These are phyloP conservation scores for Tragulus kanchil DNA, from an alignment of 2,113 vertebrate genomes.

Conservation along the genomic window DNA sequence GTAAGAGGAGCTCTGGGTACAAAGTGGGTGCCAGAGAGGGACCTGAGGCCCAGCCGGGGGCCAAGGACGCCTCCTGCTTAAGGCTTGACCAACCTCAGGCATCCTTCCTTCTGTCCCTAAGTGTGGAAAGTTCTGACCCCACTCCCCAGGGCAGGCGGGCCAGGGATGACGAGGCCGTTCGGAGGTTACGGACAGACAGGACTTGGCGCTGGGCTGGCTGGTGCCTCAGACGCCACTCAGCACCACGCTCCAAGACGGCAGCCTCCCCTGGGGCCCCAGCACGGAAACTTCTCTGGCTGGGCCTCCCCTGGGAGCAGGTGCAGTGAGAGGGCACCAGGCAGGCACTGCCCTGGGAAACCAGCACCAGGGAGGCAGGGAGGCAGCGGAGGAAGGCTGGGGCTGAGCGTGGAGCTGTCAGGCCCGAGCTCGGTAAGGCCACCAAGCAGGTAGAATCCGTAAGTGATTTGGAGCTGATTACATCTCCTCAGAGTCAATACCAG, in stretches of 20 bases:
- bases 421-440: background rate
- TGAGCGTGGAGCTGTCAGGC: background rate
- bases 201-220: background rate
- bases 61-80: background rate
- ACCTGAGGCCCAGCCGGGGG: background rate
- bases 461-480: background rate
- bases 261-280: background rate
- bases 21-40: rapidly evolving
- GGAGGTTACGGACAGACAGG: background rate
- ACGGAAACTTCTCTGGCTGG: background rate
- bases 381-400: rapidly evolving
- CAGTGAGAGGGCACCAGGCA: background rate
- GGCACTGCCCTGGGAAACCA: background rate
- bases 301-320: background rate
- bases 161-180: rapidly evolving
- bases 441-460: background rate
- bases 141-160: rapidly evolving
- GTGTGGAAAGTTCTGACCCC: background rate
- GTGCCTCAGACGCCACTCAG: background rate
- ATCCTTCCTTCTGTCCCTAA: background rate
- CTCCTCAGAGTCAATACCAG: background rate
- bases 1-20: rapidly evolving
- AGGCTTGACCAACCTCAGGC: rapidly evolving
- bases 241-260: background rate
- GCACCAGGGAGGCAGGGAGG: background rate